Conservation (phyloP, 2,888 invertebrate species). For the Morpho deidamia region DNA sequence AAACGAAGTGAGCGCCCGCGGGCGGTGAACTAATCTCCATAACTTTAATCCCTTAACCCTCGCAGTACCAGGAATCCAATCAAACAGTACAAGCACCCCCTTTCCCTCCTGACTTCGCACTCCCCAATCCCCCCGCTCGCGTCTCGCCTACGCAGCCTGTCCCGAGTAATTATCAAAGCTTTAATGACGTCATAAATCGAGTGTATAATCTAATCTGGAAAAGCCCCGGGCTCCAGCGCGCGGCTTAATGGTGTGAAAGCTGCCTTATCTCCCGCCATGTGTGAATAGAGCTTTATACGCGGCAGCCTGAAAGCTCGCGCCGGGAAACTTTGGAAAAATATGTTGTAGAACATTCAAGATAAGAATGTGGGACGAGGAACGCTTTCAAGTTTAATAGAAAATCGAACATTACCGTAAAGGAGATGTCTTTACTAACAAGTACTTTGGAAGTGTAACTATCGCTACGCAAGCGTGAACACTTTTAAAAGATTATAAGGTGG, state of each 20-base stretch:
- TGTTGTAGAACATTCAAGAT: slow-evolving; percentile 76
- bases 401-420: slow-evolving; percentile 78
- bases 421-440: slow-evolving; percentile 76
- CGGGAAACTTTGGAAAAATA: slow-evolving; percentile 79
- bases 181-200: slow-evolving; percentile 80
- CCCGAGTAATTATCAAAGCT: slow-evolving; percentile 80
- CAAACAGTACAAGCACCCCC: slow-evolving; percentile 74
- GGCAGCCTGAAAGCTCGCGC: slow-evolving; percentile 74
- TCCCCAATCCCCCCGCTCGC: slow-evolving; percentile 39
- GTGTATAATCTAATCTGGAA: slow-evolving; percentile 80
- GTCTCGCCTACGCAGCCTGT: slow-evolving; percentile 76
- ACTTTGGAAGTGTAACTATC: slow-evolving; percentile 61
- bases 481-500: slow-evolving; percentile 29
- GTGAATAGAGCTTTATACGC: slow-evolving; percentile 78
- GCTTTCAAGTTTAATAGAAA: slow-evolving; percentile 79
- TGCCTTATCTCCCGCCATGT: slow-evolving; percentile 78
- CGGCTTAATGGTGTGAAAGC: slow-evolving; percentile 79
- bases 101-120: slow-evolving; percentile 35
- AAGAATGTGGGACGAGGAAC: slow-evolving; percentile 76
- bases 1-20: slow-evolving; percentile 70
- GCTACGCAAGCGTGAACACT: slow-evolving; percentile 28
- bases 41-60: slow-evolving; percentile 78
- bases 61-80: slow-evolving; percentile 76
- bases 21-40: slow-evolving; percentile 78
- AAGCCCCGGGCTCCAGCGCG: slow-evolving; percentile 77